Evolutionary conservation across 2,113 vertebrate species (phyloP), one percentile per base, ranked within the genome.

Genomic region (Carassius gibelio): DNA sequence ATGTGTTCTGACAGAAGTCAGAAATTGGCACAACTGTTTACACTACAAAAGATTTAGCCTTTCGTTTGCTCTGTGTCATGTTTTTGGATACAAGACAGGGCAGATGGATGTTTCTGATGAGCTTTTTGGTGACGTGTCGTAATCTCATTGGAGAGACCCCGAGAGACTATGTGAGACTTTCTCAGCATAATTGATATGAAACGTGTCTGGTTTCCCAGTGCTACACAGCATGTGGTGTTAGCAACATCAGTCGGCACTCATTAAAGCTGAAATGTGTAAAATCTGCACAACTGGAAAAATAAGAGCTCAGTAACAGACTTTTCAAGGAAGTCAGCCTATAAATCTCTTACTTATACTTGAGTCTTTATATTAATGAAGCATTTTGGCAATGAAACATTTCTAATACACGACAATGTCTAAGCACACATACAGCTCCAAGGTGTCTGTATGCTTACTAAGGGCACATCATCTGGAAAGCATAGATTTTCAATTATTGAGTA

Each of bases 21-120:
- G 19, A 61, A 78, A 57, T 21, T 78, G 30, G 5, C 75, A 78
- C 17, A 21, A n/a, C 36, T n/a, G 34, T 61, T 78, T 78, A 72
- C 19, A 45, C 10, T 42, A 45, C 10, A 45, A 72, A 61, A 42
- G 19, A 61, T 42, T 36, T 14, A 42, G 69, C 38, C 2, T 23
- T 62, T 23, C 3, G 3, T 48, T 75, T 75, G 4, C 52, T 30
- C 9, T 62, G 38, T 78, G 21, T 38, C 34, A 3, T 59, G 19
- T 61, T 42, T 36, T 61, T 15, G 5, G 42, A 7, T 23, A 75
- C 21, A 75, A 23, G 21, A 72, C 19, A 57, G 17, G 42, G 8
- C 13, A 14, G 34, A 62, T 62, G 55, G 30, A 78, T 26, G 71
- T 74, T 48, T 48, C 42, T 48, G 42, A 48, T 26, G 5, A 8